Evolutionary conservation across 1,140 invertebrate species (phyloP).

Genomic region (Brachionus rotundiformis): DNA sequence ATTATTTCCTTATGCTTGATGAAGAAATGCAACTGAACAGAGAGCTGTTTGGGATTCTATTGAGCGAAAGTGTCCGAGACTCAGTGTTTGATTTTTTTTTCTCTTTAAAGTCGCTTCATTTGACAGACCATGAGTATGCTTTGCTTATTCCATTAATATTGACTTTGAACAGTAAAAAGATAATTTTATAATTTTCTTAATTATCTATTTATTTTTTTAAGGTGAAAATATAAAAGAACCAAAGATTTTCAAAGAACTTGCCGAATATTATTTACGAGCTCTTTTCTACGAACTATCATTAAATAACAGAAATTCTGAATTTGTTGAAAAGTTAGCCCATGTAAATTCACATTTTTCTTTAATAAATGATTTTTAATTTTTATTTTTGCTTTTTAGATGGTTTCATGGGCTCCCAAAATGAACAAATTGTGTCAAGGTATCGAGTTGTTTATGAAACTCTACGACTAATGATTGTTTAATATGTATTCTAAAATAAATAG

Average conservation of each 20-base stretch:
- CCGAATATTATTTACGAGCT: conserved; percentile 40
- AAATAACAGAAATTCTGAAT: not conserved
- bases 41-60: not conserved
- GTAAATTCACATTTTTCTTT: not conserved
- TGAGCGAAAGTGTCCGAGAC: not conserved
- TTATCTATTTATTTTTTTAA: not conserved
- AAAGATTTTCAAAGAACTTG: not conserved
- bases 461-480: too few species aligned
- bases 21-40: not conserved
- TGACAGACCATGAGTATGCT: not conserved
- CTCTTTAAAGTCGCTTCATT: not conserved
- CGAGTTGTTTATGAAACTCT: not conserved
- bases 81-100: conserved; percentile 39
- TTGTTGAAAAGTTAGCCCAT: not conserved
- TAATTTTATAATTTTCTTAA: not conserved
- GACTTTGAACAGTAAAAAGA: not conserved
- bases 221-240: not conserved
- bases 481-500: too few species aligned
- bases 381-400: not conserved
- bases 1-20: conserved; percentile 42
- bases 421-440: conserved; percentile 32
- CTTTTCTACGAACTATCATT: conserved; percentile 8
- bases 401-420: not conserved
- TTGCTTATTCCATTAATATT: not conserved
- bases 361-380: too few species aligned